Evolutionary conservation across 2,113 vertebrate genomes (phyloP).

Genomic region (Onychorhynchus coronatus): DNA sequence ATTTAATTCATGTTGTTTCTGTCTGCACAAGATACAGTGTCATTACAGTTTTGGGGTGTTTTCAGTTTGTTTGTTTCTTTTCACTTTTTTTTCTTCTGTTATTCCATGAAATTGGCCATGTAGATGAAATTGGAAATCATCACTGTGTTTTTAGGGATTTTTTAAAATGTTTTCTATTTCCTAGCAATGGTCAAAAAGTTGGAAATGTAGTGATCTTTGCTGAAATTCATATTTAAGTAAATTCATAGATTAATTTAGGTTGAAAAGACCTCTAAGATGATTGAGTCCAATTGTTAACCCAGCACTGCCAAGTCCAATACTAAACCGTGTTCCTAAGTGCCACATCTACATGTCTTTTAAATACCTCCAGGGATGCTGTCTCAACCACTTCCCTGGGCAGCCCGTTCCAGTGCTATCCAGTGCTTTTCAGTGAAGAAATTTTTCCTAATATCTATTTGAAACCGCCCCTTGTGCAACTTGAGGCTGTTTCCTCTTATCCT

Average conservation of each 20-base stretch:
- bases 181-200: neutral
- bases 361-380: neutral
- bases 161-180: neutral
- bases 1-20: neutral
- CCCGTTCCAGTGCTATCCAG: neutral
- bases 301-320: neutral
- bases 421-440: neutral
- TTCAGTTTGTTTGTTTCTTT: neutral
- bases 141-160: neutral
- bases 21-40: neutral
- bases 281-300: neutral
- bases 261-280: neutral
- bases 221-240: neutral
- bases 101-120: neutral
- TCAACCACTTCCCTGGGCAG: neutral
- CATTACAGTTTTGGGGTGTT: neutral
- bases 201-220: neutral
- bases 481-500: neutral
- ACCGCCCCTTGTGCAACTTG: neutral
- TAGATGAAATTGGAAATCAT: neutral
- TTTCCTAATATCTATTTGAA: neutral
- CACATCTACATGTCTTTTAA: neutral
- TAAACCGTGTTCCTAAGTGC: neutral
- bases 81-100: neutral
- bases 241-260: neutral